Percentiles rank a stretch among this genome's conserved stretches.
Conservation (phyloP, 2,888 invertebrate genomes). For the Diaperis boleti region DNA sequence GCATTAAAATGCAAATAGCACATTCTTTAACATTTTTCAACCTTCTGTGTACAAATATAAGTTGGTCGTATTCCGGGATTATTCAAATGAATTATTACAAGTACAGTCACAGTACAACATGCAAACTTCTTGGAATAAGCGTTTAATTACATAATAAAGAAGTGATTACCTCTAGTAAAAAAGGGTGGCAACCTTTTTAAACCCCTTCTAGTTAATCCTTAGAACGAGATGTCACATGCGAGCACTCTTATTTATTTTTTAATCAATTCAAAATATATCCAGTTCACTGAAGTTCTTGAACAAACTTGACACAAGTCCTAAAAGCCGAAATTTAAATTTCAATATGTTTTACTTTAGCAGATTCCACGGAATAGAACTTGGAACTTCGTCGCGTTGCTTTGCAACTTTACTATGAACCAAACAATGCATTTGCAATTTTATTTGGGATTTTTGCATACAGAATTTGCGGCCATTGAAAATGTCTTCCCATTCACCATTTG, state of each 20-base stretch:
- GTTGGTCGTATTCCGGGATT: conserved; percentile 47
- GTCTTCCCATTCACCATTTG: background rate
- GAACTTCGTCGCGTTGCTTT: conserved; percentile 25
- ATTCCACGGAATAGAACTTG: conserved; percentile 18
- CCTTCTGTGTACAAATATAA: conserved; percentile 47
- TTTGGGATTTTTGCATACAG: conserved; percentile 19
- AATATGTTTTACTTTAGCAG: conserved; percentile 35
- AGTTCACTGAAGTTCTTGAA: conserved; percentile 15
- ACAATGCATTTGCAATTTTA: conserved; percentile 32
- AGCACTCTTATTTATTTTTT: conserved; percentile 33
- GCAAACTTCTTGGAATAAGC: conserved; percentile 37
- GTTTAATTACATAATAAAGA: conserved; percentile 32
- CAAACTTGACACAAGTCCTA: conserved; percentile 32
- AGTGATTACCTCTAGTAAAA: too few relatives aligned
- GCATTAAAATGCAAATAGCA: conserved; percentile 37
- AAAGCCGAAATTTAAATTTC: conserved; percentile 38
- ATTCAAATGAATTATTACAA: conserved; percentile 46
- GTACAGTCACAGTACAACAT: conserved; percentile 46
- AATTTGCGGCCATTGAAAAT: conserved; percentile 22
- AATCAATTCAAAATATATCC: conserved; percentile 27
- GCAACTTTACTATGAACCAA: conserved; percentile 32
- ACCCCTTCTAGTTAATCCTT: conserved; percentile 19
- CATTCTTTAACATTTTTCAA: conserved; percentile 41
- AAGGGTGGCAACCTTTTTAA: too few relatives aligned
- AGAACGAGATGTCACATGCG: conserved; percentile 23